Base-by-base conservation (phyloP, 2,797 vertebrate genomes). In the Zenarchopterus dispar region DNA sequence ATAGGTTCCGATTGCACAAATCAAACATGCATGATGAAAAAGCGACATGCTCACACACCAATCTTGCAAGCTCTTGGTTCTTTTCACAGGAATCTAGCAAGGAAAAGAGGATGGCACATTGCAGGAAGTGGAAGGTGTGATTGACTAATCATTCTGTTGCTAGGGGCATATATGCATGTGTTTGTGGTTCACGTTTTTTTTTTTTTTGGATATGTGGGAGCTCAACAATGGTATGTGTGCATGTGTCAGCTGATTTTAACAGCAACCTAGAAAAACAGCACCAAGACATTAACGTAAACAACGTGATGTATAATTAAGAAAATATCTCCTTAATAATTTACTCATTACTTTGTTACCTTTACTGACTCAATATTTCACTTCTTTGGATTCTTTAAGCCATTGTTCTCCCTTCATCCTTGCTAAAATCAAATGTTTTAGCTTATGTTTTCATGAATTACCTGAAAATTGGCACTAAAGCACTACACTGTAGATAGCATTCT, bases 131-230 rank as follows among this genome's bases (percentile, higher is more conserved):
- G 80, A 75, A 84, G 81, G 81, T 88, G 84, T 93, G 93, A 93
- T 93, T 93, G 91, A 91, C 91, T 92, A 93, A 94, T 93, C 90
- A 93, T 93, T 90, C 84, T 68, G 75, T 66, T 84, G 56, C 71
- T 75, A 73, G 84, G 82, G 80, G 78, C 75, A 8, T 67, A 62
- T 26, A 19, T 83, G 67, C 58, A 54, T 60, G 59, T 52, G 66
- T 45, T 7, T 72, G 49, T 76, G 31, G 31, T 33, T 33, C 4
- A 33, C 8, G 11, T 79, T 41, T 61, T 56, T 39, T 59, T 39
- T 62, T 54, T 68, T 71, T 62, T 62, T 76, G 44, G 64, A 58
- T 83, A 71, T 77, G 68, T 80, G 54, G 56, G 45, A 80, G 78
- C 67, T 70, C 76, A 78, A 77, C 67, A 68, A 76, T 77, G 75